Evolutionary conservation across 2,113 vertebrate genomes (phyloP).

Genomic region (Pontoporia blainvillei): DNA sequence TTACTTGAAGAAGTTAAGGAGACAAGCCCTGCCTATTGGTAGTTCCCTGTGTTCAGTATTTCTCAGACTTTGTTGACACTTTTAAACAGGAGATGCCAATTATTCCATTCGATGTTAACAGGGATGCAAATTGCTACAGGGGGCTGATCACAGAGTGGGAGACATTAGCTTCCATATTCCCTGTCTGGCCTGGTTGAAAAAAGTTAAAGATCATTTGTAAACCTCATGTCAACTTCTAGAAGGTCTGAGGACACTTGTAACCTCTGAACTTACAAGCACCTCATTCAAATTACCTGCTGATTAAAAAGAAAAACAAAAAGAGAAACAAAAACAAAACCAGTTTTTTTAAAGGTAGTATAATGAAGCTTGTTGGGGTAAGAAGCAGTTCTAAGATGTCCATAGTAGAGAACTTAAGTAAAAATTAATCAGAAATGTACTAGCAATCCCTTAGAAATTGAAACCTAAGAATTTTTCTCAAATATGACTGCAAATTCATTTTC

Average conservation of each 20-base stretch:
- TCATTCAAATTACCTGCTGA: not conserved
- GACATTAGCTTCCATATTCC: not conserved
- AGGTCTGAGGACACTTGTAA: not conserved
- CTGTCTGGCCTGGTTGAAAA: not conserved
- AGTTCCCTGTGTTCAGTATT: not conserved
- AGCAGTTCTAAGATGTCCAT: not conserved
- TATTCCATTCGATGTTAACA: not conserved
- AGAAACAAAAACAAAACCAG: not conserved
- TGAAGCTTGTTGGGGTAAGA: not conserved
- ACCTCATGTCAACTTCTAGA: not conserved
- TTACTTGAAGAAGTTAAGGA: conserved; percentile 57
- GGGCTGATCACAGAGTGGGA: not conserved
- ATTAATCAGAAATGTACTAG: not conserved
- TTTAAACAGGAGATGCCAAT: not conserved
- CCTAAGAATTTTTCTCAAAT: not conserved
- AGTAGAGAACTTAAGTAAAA: not conserved
- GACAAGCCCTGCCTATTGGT: not conserved
- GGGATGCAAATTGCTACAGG: not conserved
- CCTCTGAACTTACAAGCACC: not conserved
- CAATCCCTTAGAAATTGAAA: not conserved
- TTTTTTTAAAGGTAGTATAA: not conserved
- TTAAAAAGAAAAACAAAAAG: not conserved
- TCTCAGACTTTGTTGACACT: not conserved
- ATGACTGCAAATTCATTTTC: not conserved
- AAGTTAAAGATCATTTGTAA: not conserved